phyloP scores from a whole-genome alignment of 2,888 invertebrate genomes.

The Cerastoderma edule region DNA sequence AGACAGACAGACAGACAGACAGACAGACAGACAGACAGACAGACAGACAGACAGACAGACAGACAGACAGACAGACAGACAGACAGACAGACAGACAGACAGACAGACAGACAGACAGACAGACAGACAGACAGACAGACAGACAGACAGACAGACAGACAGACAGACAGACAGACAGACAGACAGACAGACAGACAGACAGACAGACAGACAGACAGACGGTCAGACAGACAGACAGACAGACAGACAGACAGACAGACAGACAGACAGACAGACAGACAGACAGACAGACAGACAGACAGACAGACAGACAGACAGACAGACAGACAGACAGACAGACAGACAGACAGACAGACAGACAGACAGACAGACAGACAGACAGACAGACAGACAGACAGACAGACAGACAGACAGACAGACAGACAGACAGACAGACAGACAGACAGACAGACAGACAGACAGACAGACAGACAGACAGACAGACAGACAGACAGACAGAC shows the following conservation, averaged over 20 bases:
- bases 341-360: slow-evolving; percentile 1
- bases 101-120: neutral
- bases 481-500: neutral
- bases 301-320: slow-evolving; percentile 1
- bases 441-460: too few species aligned
- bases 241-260: slow-evolving; percentile 1
- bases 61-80: neutral
- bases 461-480: slow-evolving; percentile 1
- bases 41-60: too few species aligned
- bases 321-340: slow-evolving; percentile 1
- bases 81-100: neutral
- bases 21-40: too few species aligned
- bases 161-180: neutral
- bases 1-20: too few species aligned
- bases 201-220: slow-evolving; percentile 1
- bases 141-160: neutral
- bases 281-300: slow-evolving; percentile 1
- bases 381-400: slow-evolving; percentile 1
- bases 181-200: neutral
- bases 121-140: neutral
- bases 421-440: slow-evolving; percentile 1
- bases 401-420: slow-evolving; percentile 1
- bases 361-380: slow-evolving; percentile 1
- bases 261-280: neutral
- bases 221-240: neutral